These are phyloP conservation scores for Saccostrea cuccullata DNA, from an alignment of 1,140 invertebrate genomes.

Conservation along the genomic window DNA sequence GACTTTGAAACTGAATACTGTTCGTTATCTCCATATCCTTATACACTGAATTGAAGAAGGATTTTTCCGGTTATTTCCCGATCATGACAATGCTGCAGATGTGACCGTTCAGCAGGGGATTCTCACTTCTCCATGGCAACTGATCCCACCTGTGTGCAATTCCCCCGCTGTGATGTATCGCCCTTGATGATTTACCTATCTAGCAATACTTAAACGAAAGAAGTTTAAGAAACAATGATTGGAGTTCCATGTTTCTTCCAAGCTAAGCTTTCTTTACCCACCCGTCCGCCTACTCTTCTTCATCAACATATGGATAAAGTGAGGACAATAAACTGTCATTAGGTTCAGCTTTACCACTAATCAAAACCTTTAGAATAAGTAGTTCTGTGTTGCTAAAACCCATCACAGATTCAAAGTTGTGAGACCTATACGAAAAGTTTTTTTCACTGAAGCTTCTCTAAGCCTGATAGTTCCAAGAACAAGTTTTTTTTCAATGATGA, in stretches of 20 bases:
- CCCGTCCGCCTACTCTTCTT: constrained; percentile 58
- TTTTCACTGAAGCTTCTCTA: neutral
- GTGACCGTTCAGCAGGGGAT: too few species aligned
- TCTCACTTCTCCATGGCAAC: too few species aligned
- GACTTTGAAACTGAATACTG: too few species aligned
- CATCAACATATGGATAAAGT: constrained; percentile 56
- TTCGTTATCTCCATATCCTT: too few species aligned
- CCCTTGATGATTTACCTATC: constrained; percentile 58
- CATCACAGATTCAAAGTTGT: neutral
- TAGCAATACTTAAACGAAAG: constrained; percentile 50
- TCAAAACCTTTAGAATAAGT: neutral
- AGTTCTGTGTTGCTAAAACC: neutral
- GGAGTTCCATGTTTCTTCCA: constrained; percentile 21
- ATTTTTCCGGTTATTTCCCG: too few species aligned
- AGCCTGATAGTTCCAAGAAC: neutral
- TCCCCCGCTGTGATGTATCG: constrained; percentile 38
- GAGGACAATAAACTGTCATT: constrained; percentile 11
- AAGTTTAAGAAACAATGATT: constrained; percentile 49
- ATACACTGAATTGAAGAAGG: too few species aligned
- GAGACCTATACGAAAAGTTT: neutral
- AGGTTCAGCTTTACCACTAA: neutral
- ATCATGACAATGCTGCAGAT: too few species aligned
- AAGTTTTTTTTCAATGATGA: constrained; percentile 36
- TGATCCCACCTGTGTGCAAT: constrained; percentile 50
- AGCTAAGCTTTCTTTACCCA: constrained; percentile 1